These are phyloP conservation scores for Dendrolimus kikuchii DNA, from an alignment of 1,140 invertebrate genomes.

Conservation along the genomic window DNA sequence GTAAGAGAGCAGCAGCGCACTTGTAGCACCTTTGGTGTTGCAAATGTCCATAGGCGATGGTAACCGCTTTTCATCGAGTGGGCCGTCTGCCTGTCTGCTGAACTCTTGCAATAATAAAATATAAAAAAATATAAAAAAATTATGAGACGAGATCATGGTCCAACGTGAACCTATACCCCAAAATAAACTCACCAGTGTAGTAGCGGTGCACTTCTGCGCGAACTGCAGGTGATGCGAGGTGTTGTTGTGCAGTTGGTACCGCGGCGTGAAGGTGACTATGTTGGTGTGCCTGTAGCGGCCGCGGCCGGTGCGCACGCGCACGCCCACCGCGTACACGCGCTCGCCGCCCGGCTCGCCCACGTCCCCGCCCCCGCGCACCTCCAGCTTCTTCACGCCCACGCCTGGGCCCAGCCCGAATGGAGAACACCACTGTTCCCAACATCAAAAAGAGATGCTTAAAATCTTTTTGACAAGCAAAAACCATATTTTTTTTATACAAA, in stretches of 20 bases:
- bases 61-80: no score
- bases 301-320: constrained; percentile 89
- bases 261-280: constrained; percentile 93
- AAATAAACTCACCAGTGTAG: constrained; percentile 62
- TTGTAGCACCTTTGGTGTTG: no score
- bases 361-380: constrained; percentile 72
- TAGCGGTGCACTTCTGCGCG: constrained; percentile 86
- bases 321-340: constrained; percentile 85
- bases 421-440: constrained; percentile 79
- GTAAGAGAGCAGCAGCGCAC: no score
- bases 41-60: no score
- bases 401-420: constrained; percentile 87
- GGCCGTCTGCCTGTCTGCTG: no score
- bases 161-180: not conserved
- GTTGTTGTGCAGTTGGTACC: constrained; percentile 95
- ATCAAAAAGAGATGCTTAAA: not conserved
- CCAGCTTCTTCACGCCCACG: constrained; percentile 74
- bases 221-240: constrained; percentile 88
- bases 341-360: constrained; percentile 48
- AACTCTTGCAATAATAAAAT: no score
- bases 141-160: not conserved
- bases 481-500: no score
- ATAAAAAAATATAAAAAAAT: no score
- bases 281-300: constrained; percentile 92
- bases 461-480: no score